phyloP scores from a whole-genome alignment of 2,113 vertebrate genomes.

The Acrocephalus arundinaceus region DNA sequence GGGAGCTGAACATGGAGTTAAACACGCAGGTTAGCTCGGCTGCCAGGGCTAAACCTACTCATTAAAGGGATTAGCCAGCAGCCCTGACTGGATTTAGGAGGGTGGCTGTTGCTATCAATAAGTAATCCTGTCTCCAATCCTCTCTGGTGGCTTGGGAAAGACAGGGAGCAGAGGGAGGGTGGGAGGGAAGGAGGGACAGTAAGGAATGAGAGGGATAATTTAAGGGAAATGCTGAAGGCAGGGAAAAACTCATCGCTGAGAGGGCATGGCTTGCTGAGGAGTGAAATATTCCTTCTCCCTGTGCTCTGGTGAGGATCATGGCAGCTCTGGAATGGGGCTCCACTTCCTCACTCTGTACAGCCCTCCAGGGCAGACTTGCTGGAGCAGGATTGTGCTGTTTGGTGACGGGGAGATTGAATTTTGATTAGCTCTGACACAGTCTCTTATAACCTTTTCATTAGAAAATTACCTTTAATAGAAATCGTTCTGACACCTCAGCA shows the following conservation, averaged over 20 bases:
- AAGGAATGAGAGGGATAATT: background rate
- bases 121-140: slow-evolving; percentile 39
- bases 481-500: slow-evolving; percentile 78
- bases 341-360: background rate
- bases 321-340: background rate
- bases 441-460: slow-evolving; percentile 79
- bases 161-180: background rate
- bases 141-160: background rate
- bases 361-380: background rate
- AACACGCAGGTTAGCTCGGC: background rate
- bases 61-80: slow-evolving; percentile 45
- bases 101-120: slow-evolving; percentile 16
- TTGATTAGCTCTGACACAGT: slow-evolving; percentile 70
- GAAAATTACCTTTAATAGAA: slow-evolving; percentile 80
- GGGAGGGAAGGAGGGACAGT: background rate
- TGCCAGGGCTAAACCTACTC: slow-evolving; percentile 15
- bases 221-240: background rate
- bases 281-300: background rate
- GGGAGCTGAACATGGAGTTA: background rate
- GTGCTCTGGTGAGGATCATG: background rate
- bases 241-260: background rate
- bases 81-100: slow-evolving; percentile 33
- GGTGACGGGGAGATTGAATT: slow-evolving; percentile 49
- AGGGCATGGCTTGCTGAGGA: background rate
- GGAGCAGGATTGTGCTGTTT: background rate